Base-by-base conservation (phyloP, 2,113 vertebrate genomes). In the Trogon surrucura region DNA sequence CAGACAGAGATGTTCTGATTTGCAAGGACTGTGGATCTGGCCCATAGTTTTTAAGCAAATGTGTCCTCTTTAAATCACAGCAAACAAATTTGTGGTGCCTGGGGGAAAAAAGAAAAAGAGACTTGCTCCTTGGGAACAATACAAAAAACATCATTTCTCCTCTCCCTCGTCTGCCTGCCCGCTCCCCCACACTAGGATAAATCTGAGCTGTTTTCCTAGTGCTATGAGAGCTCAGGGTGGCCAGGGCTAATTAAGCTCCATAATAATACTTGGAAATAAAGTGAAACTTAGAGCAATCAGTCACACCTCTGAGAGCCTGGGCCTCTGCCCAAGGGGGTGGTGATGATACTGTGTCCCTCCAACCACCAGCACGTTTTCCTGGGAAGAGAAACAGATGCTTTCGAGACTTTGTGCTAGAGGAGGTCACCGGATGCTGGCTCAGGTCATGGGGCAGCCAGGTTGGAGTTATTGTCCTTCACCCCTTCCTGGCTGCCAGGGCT, bases 281-380 rank as follows among this genome's bases (percentile, higher is more conserved):
- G 13, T 38, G 57, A 61, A 48, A 58, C 65, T 32, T 26, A 21
- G 38, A 74, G 64, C 5, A 1, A 44, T 4, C 56, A 26, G n/a
- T 78, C 0, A 0, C 22, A n/a, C 1, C 0, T 9, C 45, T 15
- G 57, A 19, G 16, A 5, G 6, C 21, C 48, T 73, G 80, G 5
- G 25, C 18, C 13, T 2, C 45, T 3, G 5, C 27, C 21, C 4
- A 3, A 32, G 48, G 17, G 14, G 73, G 10, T 41, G 10, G 30
- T 30, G 71, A 60, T 34, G 69, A 26, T 62, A 21, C 17, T 10
- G 11, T 0, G 1, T 77, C 74, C 30, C 30, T 75, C 12, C 74
- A 84, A 34, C 23, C 12, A 10, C 69, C 41, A 38, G 16, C 0
- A 3, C 44, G 44, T 32, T n/a, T 65, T n/a, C 2, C 0, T 26